Conservation (phyloP, 2,888 invertebrate genomes). For the Strigamia maritima region DNA sequence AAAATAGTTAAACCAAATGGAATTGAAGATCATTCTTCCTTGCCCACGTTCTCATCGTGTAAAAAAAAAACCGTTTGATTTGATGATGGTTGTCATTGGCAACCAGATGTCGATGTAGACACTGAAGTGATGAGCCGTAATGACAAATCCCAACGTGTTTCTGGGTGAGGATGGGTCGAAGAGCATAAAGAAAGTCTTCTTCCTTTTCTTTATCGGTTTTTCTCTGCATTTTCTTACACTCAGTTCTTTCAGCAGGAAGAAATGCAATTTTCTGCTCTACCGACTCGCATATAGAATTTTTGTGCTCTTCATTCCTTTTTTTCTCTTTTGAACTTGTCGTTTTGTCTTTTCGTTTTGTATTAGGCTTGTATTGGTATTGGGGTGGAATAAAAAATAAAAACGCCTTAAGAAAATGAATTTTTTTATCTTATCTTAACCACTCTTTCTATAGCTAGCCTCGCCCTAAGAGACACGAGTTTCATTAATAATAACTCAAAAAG, state of each 20-base stretch:
- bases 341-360: neutral
- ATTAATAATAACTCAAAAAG: slow-evolving; percentile 15
- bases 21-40: neutral
- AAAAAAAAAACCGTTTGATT: neutral
- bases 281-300: slow-evolving; percentile 11
- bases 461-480: slow-evolving; percentile 16
- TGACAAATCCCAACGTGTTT: slow-evolving; percentile 20
- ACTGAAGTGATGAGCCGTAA: slow-evolving; percentile 11
- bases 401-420: slow-evolving; percentile 3
- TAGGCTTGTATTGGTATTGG: neutral
- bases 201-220: slow-evolving; percentile 11
- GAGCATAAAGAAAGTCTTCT: slow-evolving; percentile 11
- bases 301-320: neutral
- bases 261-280: slow-evolving; percentile 16
- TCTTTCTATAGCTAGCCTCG: slow-evolving; percentile 5
- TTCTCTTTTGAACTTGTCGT: neutral
- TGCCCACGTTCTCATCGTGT: neutral
- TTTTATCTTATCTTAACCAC: slow-evolving; percentile 20
- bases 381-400: slow-evolving; percentile 8
- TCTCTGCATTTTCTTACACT: slow-evolving; percentile 15
- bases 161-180: neutral
- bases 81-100: slow-evolving; percentile 19
- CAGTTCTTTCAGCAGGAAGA: slow-evolving; percentile 16
- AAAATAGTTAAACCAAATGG: neutral
- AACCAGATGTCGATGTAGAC: slow-evolving; percentile 7